Conservation (phyloP, 2,113 vertebrate genomes). For the Zosterops pallidus region DNA sequence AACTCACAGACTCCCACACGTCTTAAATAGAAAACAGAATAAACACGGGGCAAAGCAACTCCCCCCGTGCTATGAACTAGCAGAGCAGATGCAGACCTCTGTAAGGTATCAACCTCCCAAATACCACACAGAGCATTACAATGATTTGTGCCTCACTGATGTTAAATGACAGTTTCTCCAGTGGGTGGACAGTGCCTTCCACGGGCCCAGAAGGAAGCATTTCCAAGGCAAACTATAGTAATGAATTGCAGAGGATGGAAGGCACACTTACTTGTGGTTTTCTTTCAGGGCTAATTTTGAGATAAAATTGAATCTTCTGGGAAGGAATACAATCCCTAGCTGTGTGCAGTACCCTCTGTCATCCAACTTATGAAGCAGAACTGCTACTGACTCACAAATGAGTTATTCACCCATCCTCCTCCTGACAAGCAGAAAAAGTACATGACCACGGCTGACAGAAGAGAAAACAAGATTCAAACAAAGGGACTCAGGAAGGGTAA, state of each 20-base stretch:
- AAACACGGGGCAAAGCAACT: neutral
- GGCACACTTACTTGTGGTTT: neutral
- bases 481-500: neutral
- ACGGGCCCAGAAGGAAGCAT: neutral
- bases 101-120: neutral
- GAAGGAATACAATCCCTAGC: neutral
- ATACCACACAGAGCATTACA: neutral
- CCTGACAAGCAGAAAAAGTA: conserved; percentile 28
- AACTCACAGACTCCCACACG: neutral
- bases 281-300: conserved; percentile 14
- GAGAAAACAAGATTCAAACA: neutral
- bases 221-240: neutral
- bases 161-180: neutral
- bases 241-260: neutral
- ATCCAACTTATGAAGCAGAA: conserved; percentile 40
- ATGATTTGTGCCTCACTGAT: neutral
- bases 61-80: neutral
- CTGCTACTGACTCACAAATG: conserved; percentile 23
- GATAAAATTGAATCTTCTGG: conserved; percentile 12
- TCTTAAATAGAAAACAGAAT: neutral
- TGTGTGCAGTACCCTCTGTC: neutral
- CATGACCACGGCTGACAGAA: neutral
- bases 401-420: conserved; percentile 10
- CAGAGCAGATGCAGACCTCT: neutral
- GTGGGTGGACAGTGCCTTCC: neutral